Percentiles rank a stretch among this genome's conserved stretches.
Evolutionary conservation across 2,888 invertebrate genomes (phyloP).

Genomic region (Glaucopsyche alexis): DNA sequence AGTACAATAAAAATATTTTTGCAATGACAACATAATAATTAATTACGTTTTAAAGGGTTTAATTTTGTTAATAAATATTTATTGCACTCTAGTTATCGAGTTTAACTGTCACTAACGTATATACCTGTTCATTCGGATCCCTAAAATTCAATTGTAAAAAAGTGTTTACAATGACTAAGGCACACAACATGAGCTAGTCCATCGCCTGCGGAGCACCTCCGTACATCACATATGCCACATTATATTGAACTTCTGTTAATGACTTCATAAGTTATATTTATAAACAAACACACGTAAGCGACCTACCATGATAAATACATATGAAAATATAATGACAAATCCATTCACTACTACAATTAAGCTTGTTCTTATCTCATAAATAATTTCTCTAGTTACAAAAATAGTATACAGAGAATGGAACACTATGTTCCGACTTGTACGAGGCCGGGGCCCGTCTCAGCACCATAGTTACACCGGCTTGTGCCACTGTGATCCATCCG

Average conservation of each 20-base stretch:
- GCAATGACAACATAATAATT: constrained; percentile 35
- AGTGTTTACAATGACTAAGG: constrained; percentile 55
- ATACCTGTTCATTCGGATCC: constrained; percentile 37
- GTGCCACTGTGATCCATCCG: constrained; percentile 65
- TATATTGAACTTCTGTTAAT: constrained; percentile 44
- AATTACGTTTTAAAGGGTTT: constrained; percentile 38
- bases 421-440: constrained; percentile 45
- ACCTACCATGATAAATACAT: constrained; percentile 76
- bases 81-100: constrained; percentile 62
- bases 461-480: constrained; percentile 58
- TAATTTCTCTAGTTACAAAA: constrained; percentile 79
- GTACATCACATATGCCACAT: constrained; percentile 38
- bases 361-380: constrained; percentile 77
- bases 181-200: constrained; percentile 62
- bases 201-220: constrained; percentile 54
- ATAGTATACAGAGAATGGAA: constrained; percentile 74
- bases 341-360: constrained; percentile 63
- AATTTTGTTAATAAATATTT: constrained; percentile 62
- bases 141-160: constrained; percentile 46
- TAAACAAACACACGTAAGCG: constrained; percentile 75
- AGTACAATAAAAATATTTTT: constrained; percentile 31
- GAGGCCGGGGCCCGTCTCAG: constrained; percentile 43
- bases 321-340: constrained; percentile 76
- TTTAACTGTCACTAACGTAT: constrained; percentile 34
- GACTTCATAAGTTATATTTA: constrained; percentile 66